Evolutionary conservation across 2,888 invertebrate genomes (phyloP), one percentile per base, ranked within the genome.

Genomic region (Drosophila mimetica): DNA sequence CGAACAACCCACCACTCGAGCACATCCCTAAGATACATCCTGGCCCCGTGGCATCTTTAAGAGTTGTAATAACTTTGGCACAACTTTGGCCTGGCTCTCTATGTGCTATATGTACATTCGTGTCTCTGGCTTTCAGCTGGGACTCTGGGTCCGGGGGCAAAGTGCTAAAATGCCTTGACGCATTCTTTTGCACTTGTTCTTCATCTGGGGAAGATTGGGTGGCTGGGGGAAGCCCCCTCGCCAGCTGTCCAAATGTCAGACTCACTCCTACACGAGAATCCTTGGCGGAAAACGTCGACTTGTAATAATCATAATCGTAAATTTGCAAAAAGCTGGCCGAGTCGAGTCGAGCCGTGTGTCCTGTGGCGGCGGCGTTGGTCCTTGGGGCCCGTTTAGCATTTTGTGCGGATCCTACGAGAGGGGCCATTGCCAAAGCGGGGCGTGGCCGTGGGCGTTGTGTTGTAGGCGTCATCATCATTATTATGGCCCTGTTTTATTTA

Each of bases 291-390:
- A 78, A 79, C 79, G 77, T 87, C 77, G 87, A 87, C 87, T 87
- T 87, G 86, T 84, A 86, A 86, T 86, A 86, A 87, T 86, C 86
- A 86, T 86, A 86, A 86, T 87, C 86, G 86, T 86, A 86, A 86
- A 86, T 87, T 86, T 83, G 77, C 83, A 79, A 87, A 82, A 79
- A 81, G 79, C 79, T 71, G 82, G 83, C 79, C 65, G 50, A 42
- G 66, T 48, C 9, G 18, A 50, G 42, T 48, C 9, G 18, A 50
- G 42, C 42, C 51, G 59, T 59, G 51, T 52, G 59, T 59, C 59
- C 52, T 57, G n/a, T n/a, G n/a, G n/a, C n/a, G 59, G 22, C n/a
- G 18, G 51, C 30, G 34, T 70, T 54, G 48, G 48, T 70, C 70
- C 85, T 87, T 74, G 86, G 88, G 83, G 83, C 73, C 83, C 88